Base-by-base conservation (phyloP, 2,888 invertebrate species). In the Asteroscopus sphinx region DNA sequence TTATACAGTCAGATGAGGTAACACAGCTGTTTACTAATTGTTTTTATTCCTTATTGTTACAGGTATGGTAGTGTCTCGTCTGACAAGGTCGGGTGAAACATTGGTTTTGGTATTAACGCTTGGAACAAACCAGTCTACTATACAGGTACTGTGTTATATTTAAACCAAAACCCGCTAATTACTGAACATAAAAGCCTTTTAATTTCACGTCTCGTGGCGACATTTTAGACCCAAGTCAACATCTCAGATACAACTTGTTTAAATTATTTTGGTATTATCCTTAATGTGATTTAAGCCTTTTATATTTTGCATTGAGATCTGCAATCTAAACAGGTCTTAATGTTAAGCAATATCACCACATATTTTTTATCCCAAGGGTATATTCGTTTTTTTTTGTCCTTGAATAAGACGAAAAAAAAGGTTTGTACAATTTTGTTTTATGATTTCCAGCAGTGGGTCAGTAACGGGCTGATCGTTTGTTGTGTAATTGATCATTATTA, bases 11-110 rank as follows among this genome's bases (percentile, higher is more conserved):
- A 65, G 80, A 87, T 90, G 90, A 91, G 83, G 89, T 86, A 87
- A 83, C 76, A 64, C 70, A 76, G 76, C 82, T 85, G 81, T 85
- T 87, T 87, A 89, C 83, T 92, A 89, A 92, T 91, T 90, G 87
- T 86, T 89, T 87, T 87, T 88, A 86, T 90, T 89, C 83, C 73
- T 84, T 81, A 89, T 92, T 92, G 91, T 92, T 91, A 80, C 89
- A 89, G 89, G 90, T 92, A 91, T 84, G 88, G 84, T 77, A 61
- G 75, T 44, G 73, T 81, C 78, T 80, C 73, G 55, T 75, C 69
- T 67, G 60, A 68, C 81, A 77, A 82, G 85, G 80, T 79, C 76
- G 73, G 48, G 61, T 57, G 54, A 57, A 47, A 33, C 56, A 41
- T 40, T 51, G 52, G 39, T 32, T 47, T 53, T 35, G 16, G 30